A percentile compares a stretch with the other conserved stretches of the same genome.
Conservation (phyloP, 1,140 invertebrate genomes). For the Sipha flava region DNA sequence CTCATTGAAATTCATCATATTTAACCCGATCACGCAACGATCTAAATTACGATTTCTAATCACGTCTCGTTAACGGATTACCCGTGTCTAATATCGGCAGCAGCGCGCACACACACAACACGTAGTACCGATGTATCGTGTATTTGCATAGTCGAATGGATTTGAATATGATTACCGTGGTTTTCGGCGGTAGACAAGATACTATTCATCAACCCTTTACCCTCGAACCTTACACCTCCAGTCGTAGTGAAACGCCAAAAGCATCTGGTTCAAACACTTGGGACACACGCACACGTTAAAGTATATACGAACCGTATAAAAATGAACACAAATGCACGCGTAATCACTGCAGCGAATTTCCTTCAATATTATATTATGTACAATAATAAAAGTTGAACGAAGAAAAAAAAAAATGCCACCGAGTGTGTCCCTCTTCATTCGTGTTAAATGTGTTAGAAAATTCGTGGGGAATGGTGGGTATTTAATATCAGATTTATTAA, state of each 20-base stretch:
- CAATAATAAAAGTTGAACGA: not conserved
- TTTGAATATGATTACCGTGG: constrained; percentile 17
- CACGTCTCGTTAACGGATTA: constrained; percentile 26
- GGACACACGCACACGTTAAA: too few relatives aligned
- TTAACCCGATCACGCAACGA: not conserved
- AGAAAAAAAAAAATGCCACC: not conserved
- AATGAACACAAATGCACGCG: not conserved
- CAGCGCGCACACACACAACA: not conserved
- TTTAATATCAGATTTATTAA: constrained; percentile 32
- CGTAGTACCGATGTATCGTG: not conserved
- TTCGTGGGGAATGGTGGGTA: constrained; percentile 14
- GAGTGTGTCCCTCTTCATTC: not conserved
- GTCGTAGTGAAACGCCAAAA: not conserved
- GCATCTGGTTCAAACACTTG: not conserved
- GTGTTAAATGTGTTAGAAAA: constrained; percentile 33
- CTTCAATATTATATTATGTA: not conserved
- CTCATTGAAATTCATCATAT: not conserved
- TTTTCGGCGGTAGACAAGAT: not conserved
- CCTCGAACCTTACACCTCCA: not conserved
- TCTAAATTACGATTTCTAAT: not conserved
- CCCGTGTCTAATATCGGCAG: constrained; percentile 21
- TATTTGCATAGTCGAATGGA: constrained; percentile 25
- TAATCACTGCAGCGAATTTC: constrained; percentile 7
- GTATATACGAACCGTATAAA: not conserved
- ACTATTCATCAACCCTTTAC: not conserved